Conservation (phyloP, 2,113 vertebrate species). For the cattle (Bos taurus) region DNA sequence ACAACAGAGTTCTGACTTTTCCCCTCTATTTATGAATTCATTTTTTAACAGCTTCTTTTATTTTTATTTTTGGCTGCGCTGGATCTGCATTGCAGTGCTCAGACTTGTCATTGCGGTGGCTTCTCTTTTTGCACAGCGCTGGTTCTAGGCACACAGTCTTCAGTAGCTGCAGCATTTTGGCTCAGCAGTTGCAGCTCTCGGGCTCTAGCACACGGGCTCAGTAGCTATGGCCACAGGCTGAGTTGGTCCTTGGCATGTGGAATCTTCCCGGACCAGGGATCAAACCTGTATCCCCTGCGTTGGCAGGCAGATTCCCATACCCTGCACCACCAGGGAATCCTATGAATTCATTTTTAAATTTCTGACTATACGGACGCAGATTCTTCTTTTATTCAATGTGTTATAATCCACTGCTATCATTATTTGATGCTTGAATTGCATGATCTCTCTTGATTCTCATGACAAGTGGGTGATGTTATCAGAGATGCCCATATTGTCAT, state of each 20-base stretch:
- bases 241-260: not conserved
- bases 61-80: not conserved
- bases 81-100: not conserved
- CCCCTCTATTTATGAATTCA: not conserved
- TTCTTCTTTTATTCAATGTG: not conserved
- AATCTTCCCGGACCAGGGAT: not conserved
- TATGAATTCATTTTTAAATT: not conserved
- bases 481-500: not conserved
- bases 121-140: too few relatives aligned
- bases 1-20: not conserved
- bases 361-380: not conserved
- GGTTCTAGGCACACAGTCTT: too few relatives aligned
- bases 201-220: not conserved
- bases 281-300: not conserved
- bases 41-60: not conserved
- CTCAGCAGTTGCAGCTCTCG: not conserved
- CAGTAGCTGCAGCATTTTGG: not conserved
- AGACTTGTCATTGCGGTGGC: not conserved
- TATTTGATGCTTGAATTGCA: not conserved
- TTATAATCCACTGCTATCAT: not conserved
- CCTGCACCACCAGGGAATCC: not conserved
- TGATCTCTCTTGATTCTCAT: not conserved
- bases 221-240: not conserved
- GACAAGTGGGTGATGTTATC: not conserved
- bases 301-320: not conserved